Evolutionary conservation across 1,140 invertebrate species (phyloP), one percentile per base, ranked within the genome.

Genomic region (Zaprionus tsacasi): DNA sequence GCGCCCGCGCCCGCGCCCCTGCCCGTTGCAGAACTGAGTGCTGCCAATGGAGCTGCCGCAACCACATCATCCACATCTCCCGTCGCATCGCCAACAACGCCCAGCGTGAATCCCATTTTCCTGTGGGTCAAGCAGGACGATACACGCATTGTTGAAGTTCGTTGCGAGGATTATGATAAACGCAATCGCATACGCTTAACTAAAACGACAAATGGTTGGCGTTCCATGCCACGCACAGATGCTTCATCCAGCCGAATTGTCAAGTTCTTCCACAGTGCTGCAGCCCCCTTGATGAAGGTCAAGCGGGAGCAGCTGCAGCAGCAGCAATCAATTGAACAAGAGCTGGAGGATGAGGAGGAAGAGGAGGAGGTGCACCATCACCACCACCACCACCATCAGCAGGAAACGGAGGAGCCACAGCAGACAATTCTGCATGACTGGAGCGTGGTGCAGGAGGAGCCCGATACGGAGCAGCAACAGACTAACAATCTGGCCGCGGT

Each of bases 141-240:
- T 86, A 96, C 96, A 64, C 94, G 94, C 86, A 96, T 97, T 82
- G 94, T 96, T 83, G 95, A 96, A 92, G 96, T 97, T 74, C 95
- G 95, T 89, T 97, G 96, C 93, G 96, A 97, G 92, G 96, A 97
- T 90, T 97, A 97, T 93, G 96, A 97, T 93, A 95, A 96, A 85
- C 93, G 96, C 43, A 97, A 97, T 93, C 95, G 96, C 12, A 96
- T 97, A 70, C 95, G 96, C 73, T 93, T 97, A 79, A 96, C 95
- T 57, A 96, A 96, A 86, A 97, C 96, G 4, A 94, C 96, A 3
- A 94, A 95, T 82, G 96, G 96, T 81, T 97, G 96, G 96, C 94
- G 95, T 45, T 96, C 96, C 21, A 96, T 96, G 93, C 96, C 96
- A 68, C 94, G 96, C 63, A 96, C 96, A 33, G 95, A 95, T 71